A percentile compares a stretch with the other conserved stretches of the same genome.
phyloP scores from a whole-genome alignment of 2,888 invertebrate species.

The Heteropelma amictum region DNA sequence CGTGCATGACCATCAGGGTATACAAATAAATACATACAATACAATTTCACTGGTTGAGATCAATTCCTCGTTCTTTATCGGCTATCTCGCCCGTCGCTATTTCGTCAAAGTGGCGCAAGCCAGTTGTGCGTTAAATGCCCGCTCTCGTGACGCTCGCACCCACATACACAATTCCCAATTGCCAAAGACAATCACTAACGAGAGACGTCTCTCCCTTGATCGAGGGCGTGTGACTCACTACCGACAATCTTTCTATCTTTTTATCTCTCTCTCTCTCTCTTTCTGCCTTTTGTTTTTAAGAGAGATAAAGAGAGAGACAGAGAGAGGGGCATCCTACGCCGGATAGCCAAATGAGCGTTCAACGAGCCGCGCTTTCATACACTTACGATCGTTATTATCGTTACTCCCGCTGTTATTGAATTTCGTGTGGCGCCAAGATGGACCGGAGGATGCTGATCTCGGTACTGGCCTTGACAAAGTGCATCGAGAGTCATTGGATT shows the following conservation, averaged over 20 bases:
- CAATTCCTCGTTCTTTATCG: slow-evolving; percentile 16
- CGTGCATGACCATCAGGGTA: slow-evolving; percentile 28
- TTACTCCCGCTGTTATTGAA: too few species aligned
- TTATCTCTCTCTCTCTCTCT: slow-evolving; percentile 6
- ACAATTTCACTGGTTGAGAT: background rate
- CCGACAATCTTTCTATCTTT: slow-evolving; percentile 21
- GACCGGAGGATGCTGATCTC: too few species aligned
- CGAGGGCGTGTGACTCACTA: slow-evolving; percentile 73
- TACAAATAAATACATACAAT: background rate
- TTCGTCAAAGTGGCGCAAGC: slow-evolving; percentile 21
- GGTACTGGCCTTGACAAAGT: too few species aligned
- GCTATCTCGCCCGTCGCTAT: slow-evolving; percentile 23
- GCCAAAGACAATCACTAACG: slow-evolving; percentile 75
- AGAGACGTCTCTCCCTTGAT: slow-evolving; percentile 71
- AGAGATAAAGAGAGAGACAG: background rate
- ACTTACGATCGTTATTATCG: too few species aligned
- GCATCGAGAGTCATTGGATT: too few species aligned
- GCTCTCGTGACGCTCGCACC: slow-evolving; percentile 49
- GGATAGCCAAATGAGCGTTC: background rate
- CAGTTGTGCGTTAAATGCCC: slow-evolving; percentile 10
- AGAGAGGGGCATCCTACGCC: background rate
- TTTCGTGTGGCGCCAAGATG: background rate
- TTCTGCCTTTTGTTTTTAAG: background rate
- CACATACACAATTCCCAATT: slow-evolving; percentile 67
- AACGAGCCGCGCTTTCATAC: too few species aligned